A percentile compares a stretch with the other conserved stretches of the same genome.
These are phyloP conservation scores for Heliothis subflexa DNA, from an alignment of 1,140 invertebrate genomes.

Conservation along the genomic window DNA sequence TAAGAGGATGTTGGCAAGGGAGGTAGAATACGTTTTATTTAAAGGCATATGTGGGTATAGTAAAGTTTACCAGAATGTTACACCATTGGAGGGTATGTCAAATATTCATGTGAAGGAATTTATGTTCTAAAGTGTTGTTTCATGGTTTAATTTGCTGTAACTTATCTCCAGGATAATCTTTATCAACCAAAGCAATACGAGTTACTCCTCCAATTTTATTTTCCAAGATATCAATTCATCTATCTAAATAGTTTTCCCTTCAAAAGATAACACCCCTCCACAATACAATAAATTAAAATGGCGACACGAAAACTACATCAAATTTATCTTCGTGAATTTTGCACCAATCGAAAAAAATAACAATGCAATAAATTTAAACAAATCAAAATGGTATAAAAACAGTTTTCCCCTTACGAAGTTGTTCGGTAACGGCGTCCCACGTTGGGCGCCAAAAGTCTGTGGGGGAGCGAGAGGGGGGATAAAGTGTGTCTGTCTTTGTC, in stretches of 20 bases:
- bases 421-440: slow-evolving; percentile 42
- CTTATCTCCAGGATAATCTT: neutral
- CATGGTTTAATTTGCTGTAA: neutral
- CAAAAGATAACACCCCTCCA: neutral
- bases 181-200: neutral
- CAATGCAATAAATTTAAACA: slow-evolving; percentile 57
- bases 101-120: too few species aligned
- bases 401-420: slow-evolving; percentile 37
- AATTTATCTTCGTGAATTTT: slow-evolving; percentile 28
- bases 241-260: slow-evolving; percentile 27
- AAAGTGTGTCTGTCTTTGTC: slow-evolving; percentile 49
- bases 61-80: too few species aligned
- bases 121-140: neutral
- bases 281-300: slow-evolving; percentile 15
- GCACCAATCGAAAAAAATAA: slow-evolving; percentile 46
- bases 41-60: neutral
- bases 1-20: slow-evolving; percentile 6
- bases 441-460: slow-evolving; percentile 65
- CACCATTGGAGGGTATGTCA: too few species aligned
- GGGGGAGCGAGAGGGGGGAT: slow-evolving; percentile 50
- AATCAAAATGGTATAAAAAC: slow-evolving; percentile 59
- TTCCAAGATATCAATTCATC: neutral
- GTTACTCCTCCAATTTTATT: neutral
- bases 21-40: slow-evolving; percentile 3
- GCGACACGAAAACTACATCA: slow-evolving; percentile 30